Percentiles rank a stretch among this genome's conserved stretches.
Conservation (phyloP, 1,140 invertebrate genomes). For the Acromyrmex heyeri region DNA sequence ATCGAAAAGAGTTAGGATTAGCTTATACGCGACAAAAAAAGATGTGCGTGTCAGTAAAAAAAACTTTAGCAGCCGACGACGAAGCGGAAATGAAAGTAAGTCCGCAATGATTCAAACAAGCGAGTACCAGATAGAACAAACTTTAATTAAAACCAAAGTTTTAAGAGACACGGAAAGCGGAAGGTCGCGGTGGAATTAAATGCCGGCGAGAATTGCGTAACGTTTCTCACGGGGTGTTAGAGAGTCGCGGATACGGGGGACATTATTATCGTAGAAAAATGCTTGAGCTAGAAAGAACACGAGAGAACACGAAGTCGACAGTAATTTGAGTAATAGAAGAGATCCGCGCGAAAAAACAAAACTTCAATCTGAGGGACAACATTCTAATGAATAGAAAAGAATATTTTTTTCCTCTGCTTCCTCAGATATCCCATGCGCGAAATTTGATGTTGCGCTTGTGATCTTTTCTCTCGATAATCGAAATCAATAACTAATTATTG, state of each 20-base stretch:
- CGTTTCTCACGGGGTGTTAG: slow-evolving; percentile 53
- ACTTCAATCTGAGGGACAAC: slow-evolving; percentile 3
- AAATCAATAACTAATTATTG: slow-evolving; percentile 1
- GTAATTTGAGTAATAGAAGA: slow-evolving; percentile 25
- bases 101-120: slow-evolving; percentile 61
- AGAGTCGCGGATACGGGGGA: slow-evolving; percentile 20
- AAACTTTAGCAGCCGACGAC: slow-evolving; percentile 43
- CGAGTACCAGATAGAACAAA: slow-evolving; percentile 73
- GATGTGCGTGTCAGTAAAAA: neutral
- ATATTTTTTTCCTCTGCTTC: neutral
- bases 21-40: neutral
- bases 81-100: slow-evolving; percentile 70
- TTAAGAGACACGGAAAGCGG: slow-evolving; percentile 54
- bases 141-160: slow-evolving; percentile 73
- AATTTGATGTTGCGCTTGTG: neutral
- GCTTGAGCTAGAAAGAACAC: neutral
- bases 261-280: slow-evolving; percentile 41
- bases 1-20: neutral
- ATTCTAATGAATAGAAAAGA: neutral
- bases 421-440: neutral
- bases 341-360: neutral
- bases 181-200: slow-evolving; percentile 64
- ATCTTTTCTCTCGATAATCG: neutral
- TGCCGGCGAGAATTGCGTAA: slow-evolving; percentile 46
- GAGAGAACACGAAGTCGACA: slow-evolving; percentile 16